Evolutionary conservation across 2,888 invertebrate species (phyloP).

Genomic region (Pollenia griseotomentosa): DNA sequence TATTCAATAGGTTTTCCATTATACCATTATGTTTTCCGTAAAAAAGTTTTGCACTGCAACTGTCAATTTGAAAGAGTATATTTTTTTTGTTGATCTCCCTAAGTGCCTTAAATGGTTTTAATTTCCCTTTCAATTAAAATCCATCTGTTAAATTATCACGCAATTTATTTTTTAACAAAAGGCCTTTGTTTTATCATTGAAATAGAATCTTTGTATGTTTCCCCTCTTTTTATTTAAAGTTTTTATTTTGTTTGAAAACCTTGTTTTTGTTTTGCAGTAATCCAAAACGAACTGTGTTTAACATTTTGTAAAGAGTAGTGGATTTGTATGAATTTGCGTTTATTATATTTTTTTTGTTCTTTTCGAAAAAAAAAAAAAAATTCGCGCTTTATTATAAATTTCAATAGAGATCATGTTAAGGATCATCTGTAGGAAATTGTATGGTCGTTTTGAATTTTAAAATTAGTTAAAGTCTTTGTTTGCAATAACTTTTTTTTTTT

Average conservation of each 20-base stretch:
- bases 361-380: not conserved
- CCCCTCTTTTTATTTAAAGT: not conserved
- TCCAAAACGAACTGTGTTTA: slow-evolving; percentile 22
- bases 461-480: slow-evolving; percentile 40
- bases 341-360: slow-evolving; percentile 13
- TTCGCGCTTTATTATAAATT: slow-evolving; percentile 57
- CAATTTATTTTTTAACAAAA: slow-evolving; percentile 41
- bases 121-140: not conserved
- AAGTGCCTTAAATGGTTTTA: not conserved
- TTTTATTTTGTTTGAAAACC: not conserved
- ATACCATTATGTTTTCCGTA: no score
- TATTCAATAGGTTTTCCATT: no score
- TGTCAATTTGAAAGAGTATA: no score
- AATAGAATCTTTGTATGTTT: slow-evolving; percentile 31
- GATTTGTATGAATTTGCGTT: not conserved
- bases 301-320: not conserved
- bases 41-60: no score
- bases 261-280: slow-evolving; percentile 14
- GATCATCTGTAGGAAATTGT: slow-evolving; percentile 61
- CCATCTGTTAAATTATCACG: slow-evolving; percentile 17
- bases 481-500: not conserved
- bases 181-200: slow-evolving; percentile 31
- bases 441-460: slow-evolving; percentile 6
- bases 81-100: no score
- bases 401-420: slow-evolving; percentile 69